Evolutionary conservation across 35 echinoderm and acorn worm species (phyloP).

Genomic region (Nesometra sesokonis): DNA sequence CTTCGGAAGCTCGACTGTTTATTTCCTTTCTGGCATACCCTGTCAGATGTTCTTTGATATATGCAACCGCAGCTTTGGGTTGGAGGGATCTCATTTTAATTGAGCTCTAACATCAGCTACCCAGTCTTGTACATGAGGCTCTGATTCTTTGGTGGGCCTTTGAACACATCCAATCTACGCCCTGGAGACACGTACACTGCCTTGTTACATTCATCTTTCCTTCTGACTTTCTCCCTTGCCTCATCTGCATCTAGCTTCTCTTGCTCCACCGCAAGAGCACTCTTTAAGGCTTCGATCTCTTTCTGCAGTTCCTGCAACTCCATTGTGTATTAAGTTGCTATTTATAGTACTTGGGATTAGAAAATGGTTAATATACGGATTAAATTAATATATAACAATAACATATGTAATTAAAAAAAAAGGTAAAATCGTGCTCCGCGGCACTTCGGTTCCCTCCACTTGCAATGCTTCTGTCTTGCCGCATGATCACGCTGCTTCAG

Average conservation of each 20-base stretch:
- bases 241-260: not conserved
- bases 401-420: too few species aligned
- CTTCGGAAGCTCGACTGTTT: slow-evolving; percentile 7
- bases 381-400: too few species aligned
- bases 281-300: not conserved
- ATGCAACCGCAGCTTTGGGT: slow-evolving; percentile 6
- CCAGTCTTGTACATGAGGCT: slow-evolving; percentile 36
- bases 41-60: slow-evolving; percentile 36
- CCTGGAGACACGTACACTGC: slow-evolving; percentile 20
- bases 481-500: too few species aligned
- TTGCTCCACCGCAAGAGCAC: not conserved
- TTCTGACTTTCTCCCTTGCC: not conserved
- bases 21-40: slow-evolving; percentile 50
- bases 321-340: too few species aligned
- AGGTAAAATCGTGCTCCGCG: too few species aligned
- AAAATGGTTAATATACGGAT: too few species aligned
- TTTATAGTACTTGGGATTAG: too few species aligned
- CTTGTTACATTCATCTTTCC: not conserved
- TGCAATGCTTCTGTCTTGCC: too few species aligned
- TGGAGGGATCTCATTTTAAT: not conserved
- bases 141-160: slow-evolving; percentile 3
- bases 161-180: slow-evolving; percentile 37
- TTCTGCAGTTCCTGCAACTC: not conserved
- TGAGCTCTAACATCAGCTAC: slow-evolving; percentile 39
- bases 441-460: too few species aligned